These are phyloP conservation scores for Poeciliopsis gracilis DNA, from an alignment of 2,797 vertebrate genomes.

Conservation along the genomic window DNA sequence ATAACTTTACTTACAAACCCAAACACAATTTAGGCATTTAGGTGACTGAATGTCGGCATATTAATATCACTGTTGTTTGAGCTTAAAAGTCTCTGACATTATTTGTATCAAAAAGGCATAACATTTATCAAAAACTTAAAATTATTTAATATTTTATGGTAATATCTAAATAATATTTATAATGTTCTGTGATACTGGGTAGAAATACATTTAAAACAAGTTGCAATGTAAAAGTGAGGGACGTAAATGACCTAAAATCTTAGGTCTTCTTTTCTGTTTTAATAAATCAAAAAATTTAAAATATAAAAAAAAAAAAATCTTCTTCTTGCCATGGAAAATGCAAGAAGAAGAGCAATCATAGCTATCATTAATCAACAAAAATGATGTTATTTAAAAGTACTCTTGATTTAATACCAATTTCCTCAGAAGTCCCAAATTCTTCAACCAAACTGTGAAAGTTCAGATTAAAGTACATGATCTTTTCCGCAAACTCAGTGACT, in stretches of 20 bases:
- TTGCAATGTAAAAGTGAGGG: neutral
- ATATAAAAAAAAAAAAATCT: no score
- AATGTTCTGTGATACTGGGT: neutral
- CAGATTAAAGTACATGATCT: neutral
- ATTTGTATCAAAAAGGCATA: neutral
- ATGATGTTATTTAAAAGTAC: neutral
- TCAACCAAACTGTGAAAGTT: no score
- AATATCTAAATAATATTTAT: neutral
- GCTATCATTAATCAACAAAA: neutral
- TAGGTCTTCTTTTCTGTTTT: neutral
- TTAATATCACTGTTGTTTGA: neutral
- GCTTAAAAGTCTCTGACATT: neutral
- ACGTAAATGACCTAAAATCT: neutral
- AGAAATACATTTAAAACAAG: neutral
- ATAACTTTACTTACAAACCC: neutral
- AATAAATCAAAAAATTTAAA: neutral
- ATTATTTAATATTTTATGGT: neutral
- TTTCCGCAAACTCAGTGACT: slow-evolving; percentile 31
- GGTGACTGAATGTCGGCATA: neutral
- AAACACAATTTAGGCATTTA: neutral
- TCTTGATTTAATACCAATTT: neutral
- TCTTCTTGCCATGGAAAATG: no score
- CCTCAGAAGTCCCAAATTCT: neutral
- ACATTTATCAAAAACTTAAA: neutral
- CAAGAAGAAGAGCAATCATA: neutral